Percentiles rank a stretch among this genome's conserved stretches.
Evolutionary conservation across 2,888 invertebrate species (phyloP).

Genomic region (Aporophyla lueneburgensis): DNA sequence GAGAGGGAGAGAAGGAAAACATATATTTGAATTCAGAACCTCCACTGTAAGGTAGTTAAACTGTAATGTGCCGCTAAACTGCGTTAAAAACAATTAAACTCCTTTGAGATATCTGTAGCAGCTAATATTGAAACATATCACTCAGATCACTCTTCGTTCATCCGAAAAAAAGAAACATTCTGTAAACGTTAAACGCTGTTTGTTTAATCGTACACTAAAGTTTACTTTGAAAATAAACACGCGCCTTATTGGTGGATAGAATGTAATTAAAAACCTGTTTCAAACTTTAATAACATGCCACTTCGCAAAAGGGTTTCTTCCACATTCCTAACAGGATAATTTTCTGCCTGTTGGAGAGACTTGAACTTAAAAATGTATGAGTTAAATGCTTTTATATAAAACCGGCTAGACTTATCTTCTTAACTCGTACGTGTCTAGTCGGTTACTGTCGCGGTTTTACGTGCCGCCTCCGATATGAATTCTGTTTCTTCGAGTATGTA

Average conservation of each 20-base stretch:
- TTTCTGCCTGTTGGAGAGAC: constrained; percentile 64
- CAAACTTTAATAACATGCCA: constrained; percentile 61
- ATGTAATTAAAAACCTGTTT: constrained; percentile 67
- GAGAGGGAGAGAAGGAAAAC: neutral
- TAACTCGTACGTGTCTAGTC: constrained; percentile 47
- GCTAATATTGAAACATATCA: constrained; percentile 12
- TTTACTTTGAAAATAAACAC: constrained; percentile 56
- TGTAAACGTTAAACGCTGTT: constrained; percentile 11
- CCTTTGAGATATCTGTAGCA: constrained; percentile 5
- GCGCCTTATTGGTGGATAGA: constrained; percentile 40
- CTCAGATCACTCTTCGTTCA: neutral
- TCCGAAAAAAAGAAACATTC: neutral
- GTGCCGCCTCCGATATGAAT: constrained; percentile 47
- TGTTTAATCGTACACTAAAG: constrained; percentile 37
- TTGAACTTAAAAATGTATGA: constrained; percentile 48
- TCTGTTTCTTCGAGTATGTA: constrained; percentile 46
- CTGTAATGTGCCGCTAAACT: neutral
- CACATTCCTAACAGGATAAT: constrained; percentile 76
- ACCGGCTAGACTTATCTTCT: constrained; percentile 58
- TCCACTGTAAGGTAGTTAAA: neutral
- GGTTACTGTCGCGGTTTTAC: constrained; percentile 33
- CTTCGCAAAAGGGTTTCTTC: constrained; percentile 70
- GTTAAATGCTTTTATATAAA: constrained; percentile 47
- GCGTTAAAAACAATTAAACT: neutral
- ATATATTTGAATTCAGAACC: neutral